A percentile compares a stretch with the other conserved stretches of the same genome.
Evolutionary conservation across 2,113 vertebrate genomes (phyloP).

Genomic region (Brienomyrus longianalis): DNA sequence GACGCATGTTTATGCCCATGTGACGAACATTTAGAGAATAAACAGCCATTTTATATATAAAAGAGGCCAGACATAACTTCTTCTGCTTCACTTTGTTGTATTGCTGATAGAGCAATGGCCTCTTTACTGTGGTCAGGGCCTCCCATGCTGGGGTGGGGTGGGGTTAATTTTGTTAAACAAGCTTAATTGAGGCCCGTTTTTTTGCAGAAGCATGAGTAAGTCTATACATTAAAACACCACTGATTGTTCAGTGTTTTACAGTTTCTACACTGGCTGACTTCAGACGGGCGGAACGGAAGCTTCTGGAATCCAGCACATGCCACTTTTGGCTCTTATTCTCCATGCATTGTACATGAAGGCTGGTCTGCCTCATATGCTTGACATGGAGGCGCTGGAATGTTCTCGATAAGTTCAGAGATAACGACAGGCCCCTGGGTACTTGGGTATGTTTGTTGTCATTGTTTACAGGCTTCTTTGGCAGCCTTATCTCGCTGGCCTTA

Average conservation of each 20-base stretch:
- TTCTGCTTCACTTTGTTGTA: neutral
- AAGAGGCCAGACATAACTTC: neutral
- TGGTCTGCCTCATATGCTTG: neutral
- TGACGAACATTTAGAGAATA: neutral
- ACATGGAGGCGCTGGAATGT: neutral
- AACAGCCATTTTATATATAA: neutral
- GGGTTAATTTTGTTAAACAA: neutral
- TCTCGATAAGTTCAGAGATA: neutral
- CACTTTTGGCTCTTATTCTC: neutral
- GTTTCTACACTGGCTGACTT: neutral
- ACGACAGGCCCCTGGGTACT: neutral
- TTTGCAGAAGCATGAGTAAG: neutral
- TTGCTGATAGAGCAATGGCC: neutral
- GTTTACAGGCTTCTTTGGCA: neutral
- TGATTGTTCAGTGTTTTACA: neutral
- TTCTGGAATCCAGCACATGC: neutral
- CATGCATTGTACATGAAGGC: neutral
- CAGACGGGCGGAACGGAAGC: neutral
- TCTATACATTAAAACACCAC: neutral
- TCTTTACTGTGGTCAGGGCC: neutral
- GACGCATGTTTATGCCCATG: neutral
- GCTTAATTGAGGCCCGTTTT: neutral
- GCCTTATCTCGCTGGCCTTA: neutral
- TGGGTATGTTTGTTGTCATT: neutral
- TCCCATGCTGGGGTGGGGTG: neutral